Evolutionary conservation across 2,797 vertebrate species (phyloP).

Genomic region (Leuciscus waleckii): DNA sequence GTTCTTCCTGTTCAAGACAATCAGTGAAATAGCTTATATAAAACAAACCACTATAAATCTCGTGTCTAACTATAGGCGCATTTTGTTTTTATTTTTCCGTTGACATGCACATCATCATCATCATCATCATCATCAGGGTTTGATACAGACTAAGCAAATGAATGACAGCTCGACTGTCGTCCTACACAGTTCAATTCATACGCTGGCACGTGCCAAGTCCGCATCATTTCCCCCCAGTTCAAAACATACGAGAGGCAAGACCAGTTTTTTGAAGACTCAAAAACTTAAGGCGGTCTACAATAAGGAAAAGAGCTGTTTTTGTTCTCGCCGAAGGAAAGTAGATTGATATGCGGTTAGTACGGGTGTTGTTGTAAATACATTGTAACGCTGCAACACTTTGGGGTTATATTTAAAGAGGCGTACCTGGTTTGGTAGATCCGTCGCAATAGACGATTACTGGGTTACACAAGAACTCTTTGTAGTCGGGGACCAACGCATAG

Average conservation of each 20-base stretch:
- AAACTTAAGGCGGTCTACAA: neutral
- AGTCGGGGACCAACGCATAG: conserved; percentile 38
- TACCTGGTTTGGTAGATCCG: conserved; percentile 70
- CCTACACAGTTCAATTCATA: neutral
- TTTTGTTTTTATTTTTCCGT: neutral
- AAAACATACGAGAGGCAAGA: neutral
- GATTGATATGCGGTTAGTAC: neutral
- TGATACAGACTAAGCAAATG: neutral
- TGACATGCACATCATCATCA: neutral
- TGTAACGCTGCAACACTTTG: conserved; percentile 23
- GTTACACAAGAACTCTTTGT: conserved; percentile 49
- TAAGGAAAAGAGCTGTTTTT: too few relatives aligned
- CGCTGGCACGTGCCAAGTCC: conserved; percentile 35
- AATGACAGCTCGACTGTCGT: conserved; percentile 13
- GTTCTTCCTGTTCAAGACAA: neutral
- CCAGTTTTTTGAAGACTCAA: neutral
- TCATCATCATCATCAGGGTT: neutral
- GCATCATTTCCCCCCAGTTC: neutral
- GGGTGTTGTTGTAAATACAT: neutral
- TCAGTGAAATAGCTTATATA: neutral
- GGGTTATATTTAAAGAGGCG: conserved; percentile 52
- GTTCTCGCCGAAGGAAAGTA: neutral
- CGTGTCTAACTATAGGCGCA: neutral
- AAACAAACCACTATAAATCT: neutral
- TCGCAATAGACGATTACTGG: conserved; percentile 51